A percentile compares a stretch with the other conserved stretches of the same genome.
These are phyloP conservation scores for Hiodon tergisus DNA, from an alignment of 2,113 vertebrate species.

Conservation along the genomic window DNA sequence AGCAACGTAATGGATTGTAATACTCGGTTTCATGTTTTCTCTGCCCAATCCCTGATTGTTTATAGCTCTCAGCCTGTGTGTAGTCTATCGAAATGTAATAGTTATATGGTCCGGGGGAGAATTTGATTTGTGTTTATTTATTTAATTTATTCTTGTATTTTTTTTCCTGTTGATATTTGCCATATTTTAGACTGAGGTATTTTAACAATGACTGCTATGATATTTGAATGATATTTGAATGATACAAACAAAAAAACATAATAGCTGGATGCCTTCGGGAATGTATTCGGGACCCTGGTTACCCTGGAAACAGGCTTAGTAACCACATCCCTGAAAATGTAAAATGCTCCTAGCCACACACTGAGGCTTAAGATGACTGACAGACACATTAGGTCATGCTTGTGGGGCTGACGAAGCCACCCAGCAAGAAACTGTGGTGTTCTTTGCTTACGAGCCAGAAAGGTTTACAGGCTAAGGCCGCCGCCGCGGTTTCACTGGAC, in stretches of 20 bases:
- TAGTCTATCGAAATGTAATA: not conserved
- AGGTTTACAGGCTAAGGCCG: not conserved
- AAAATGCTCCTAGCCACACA: slow-evolving; percentile 62
- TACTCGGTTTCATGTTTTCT: too few relatives aligned
- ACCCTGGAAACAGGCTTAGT: slow-evolving; percentile 71
- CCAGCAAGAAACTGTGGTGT: not conserved
- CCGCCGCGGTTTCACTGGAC: not conserved
- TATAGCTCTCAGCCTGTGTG: not conserved
- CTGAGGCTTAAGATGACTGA: slow-evolving; percentile 49
- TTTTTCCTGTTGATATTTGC: not conserved
- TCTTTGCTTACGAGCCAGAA: not conserved
- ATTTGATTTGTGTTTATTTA: not conserved
- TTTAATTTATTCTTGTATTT: not conserved
- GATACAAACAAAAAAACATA: slow-evolving; percentile 59
- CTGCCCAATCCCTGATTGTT: not conserved
- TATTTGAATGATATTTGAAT: slow-evolving; percentile 35
- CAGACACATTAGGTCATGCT: slow-evolving; percentile 45
- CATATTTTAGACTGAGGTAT: not conserved
- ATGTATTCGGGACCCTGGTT: slow-evolving; percentile 64
- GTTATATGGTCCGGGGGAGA: not conserved
- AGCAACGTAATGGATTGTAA: not conserved
- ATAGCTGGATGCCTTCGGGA: slow-evolving; percentile 49
- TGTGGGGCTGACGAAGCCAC: slow-evolving; percentile 5
- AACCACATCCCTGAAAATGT: slow-evolving; percentile 62
- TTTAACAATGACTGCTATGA: slow-evolving; percentile 26